phyloP scores from a whole-genome alignment of 23 tunicate genomes.

The Ascidia mentula region DNA sequence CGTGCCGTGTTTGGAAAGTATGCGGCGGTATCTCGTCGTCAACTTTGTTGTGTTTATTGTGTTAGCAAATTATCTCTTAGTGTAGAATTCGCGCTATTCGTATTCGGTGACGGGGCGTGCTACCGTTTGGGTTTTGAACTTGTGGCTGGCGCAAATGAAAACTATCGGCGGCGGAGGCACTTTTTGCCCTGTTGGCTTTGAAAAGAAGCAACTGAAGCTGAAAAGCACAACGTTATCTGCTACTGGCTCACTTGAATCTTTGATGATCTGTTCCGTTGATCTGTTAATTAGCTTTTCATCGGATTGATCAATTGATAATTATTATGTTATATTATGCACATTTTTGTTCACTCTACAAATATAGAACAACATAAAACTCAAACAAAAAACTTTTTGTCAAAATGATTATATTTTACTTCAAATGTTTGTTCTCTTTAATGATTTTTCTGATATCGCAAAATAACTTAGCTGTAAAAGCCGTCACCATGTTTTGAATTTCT shows the following conservation, averaged over 20 bases:
- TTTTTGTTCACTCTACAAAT: no score
- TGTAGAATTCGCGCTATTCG: not conserved
- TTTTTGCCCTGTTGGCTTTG: not conserved
- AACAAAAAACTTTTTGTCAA: no score
- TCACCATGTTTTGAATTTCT: not conserved
- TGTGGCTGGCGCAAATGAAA: not conserved
- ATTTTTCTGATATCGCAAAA: no score
- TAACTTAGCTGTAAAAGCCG: not conserved
- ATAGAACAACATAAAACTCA: no score
- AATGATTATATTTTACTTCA: no score
- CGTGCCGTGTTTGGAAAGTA: not conserved
- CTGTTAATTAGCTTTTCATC: slow-evolving; percentile 1
- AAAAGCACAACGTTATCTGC: not conserved
- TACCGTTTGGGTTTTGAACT: slow-evolving; percentile 8
- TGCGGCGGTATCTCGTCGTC: not conserved
- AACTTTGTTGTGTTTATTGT: slow-evolving; percentile 7
- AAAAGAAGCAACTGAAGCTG: not conserved
- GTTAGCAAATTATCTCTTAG: not conserved
- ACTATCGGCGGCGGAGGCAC: not conserved
- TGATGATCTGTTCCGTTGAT: no score
- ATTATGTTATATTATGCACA: no score
- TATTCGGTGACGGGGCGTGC: not conserved
- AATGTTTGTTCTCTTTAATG: no score
- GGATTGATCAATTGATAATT: no score
- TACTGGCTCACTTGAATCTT: no score